Percentiles rank a stretch among this genome's conserved stretches.
Evolutionary conservation across 2,888 invertebrate genomes (phyloP).

Genomic region (Eumerus sabulonum): DNA sequence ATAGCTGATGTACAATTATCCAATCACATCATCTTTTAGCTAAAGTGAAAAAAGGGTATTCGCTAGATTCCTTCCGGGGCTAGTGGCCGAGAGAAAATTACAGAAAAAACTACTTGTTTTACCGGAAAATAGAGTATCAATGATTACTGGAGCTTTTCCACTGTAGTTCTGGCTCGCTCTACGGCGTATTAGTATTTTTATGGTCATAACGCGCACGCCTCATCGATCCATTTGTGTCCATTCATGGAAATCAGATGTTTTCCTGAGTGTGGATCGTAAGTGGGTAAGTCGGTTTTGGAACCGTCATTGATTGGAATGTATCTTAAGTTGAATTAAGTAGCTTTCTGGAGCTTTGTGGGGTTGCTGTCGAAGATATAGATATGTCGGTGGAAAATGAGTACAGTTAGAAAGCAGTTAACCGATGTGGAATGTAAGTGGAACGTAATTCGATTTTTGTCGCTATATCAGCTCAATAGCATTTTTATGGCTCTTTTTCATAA

Average conservation of each 20-base stretch:
- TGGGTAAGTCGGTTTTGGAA: not conserved
- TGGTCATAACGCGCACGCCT: constrained; percentile 52
- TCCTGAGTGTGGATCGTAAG: constrained; percentile 43
- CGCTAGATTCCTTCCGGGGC: too few species aligned
- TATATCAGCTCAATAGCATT: too few species aligned
- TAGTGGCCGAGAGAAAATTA: not conserved
- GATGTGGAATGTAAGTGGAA: too few species aligned
- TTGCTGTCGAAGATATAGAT: too few species aligned
- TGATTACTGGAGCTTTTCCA: constrained; percentile 39
- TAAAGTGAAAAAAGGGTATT: not conserved
- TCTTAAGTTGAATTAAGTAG: too few species aligned
- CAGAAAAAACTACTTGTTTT: constrained; percentile 52
- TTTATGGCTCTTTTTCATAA: too few species aligned
- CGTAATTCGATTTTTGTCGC: too few species aligned
- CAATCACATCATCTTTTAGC: not conserved
- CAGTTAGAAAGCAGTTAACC: too few species aligned
- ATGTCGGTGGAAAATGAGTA: too few species aligned
- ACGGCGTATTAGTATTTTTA: constrained; percentile 60
- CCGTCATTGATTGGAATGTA: not conserved
- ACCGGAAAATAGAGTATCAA: constrained; percentile 63
- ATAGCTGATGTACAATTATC: not conserved
- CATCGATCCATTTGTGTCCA: constrained; percentile 57
- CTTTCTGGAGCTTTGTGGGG: not conserved
- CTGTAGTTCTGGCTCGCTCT: constrained; percentile 63
- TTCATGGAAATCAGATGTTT: constrained; percentile 46